Base-by-base conservation (phyloP, 1,140 invertebrate genomes). In the Drosophila yakuba region DNA sequence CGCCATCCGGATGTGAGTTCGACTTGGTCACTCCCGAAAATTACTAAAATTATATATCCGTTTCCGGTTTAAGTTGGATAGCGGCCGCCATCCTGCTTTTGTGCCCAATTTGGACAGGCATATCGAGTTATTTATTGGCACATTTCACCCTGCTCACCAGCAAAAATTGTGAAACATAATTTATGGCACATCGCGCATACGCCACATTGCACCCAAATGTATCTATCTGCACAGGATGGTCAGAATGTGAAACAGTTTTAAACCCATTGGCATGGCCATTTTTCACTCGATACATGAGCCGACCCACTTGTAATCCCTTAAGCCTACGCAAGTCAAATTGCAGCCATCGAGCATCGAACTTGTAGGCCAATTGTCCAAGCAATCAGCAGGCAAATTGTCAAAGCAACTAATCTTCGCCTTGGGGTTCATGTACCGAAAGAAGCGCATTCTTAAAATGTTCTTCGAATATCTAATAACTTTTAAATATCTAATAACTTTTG, bases 41-140 rank as follows among this genome's bases (percentile, higher is more conserved):
- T 88, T 88, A 86, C 82, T 73, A 69, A 86, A 86, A 86, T 86
- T 86, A 75, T 86, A 86, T 86, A 88, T 86, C 82, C 82, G 78
- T 88, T 82, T 86, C 82, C 82, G 83, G 71, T 79, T 82, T 48
- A 78, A 71, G 80, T 78, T 78, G 23, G 44, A 5, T 25, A 25
- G 4, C 25, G 25, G 52, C 25, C 14, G 11, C 28, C 75, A 52
- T 63, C 60, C 48, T 39, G 32, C 36, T 62, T 54, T 58, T 17
- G 36, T 74, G 43, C 51, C 61, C 50, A 45, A 39, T 44, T 76
- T 51, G 66, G 47, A 68, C 55, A 76, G 55, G 43, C 71, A 74
- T 74, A 74, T 74, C 62, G 47, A 39, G 56, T 61, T 83, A 78
- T 82, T 82, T 83, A 78, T 83, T 66, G 58, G 66, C 64, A 71